Conservation (phyloP, 1,140 invertebrate genomes). For the Cydia pomonella region DNA sequence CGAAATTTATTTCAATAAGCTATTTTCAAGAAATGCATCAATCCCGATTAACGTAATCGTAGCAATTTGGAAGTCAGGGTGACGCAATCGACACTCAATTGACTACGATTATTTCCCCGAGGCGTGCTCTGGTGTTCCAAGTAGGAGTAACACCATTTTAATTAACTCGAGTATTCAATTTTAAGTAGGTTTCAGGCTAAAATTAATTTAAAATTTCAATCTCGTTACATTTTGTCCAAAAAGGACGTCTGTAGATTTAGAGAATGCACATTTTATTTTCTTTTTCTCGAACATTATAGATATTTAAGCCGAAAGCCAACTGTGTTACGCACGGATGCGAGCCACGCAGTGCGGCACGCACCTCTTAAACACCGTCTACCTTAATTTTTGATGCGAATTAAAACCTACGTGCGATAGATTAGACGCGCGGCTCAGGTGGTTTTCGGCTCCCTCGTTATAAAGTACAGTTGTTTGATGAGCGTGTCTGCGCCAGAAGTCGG, state of each 20-base stretch:
- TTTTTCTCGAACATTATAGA: neutral
- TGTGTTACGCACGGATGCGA: neutral
- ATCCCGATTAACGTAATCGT: neutral
- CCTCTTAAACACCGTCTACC: neutral
- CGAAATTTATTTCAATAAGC: neutral
- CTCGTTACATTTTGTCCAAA: no score
- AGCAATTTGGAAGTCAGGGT: neutral
- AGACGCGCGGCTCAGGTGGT: neutral
- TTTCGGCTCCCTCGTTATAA: neutral
- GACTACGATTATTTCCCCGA: neutral
- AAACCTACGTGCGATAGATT: neutral
- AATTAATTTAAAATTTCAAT: no score
- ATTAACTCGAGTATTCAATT: neutral
- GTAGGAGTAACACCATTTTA: neutral
- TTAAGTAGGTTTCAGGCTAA: no score
- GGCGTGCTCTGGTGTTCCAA: neutral
- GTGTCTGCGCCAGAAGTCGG: constrained; percentile 87
- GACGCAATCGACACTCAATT: neutral
- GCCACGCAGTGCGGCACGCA: neutral
- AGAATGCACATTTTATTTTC: neutral
- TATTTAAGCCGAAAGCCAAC: constrained; percentile 7
- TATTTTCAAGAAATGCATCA: neutral
- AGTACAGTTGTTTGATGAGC: constrained; percentile 54
- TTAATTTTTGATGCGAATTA: neutral
- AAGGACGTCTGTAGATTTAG: neutral